These are phyloP conservation scores for Bergia sp. DNA, from an alignment of 92 coral and sea anemone species.

Conservation along the genomic window DNA sequence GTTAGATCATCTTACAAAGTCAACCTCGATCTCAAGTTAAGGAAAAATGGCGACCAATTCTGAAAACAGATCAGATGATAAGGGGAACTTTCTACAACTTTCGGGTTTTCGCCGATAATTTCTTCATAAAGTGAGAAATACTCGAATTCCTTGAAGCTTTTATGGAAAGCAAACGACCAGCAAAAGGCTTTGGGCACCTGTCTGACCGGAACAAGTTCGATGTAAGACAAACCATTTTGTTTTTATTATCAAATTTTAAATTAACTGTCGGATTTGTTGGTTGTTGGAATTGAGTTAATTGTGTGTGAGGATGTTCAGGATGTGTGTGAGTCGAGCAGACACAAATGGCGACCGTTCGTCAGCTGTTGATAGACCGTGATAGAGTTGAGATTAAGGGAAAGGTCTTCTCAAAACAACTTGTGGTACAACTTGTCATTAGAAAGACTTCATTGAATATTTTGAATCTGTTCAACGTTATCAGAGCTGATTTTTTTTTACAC, in stretches of 20 bases:
- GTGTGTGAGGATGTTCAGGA: background rate
- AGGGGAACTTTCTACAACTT: background rate
- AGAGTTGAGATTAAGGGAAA: background rate
- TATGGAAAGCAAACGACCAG: background rate
- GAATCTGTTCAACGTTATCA: background rate
- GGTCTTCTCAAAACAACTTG: background rate
- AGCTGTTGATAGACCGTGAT: background rate
- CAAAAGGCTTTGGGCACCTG: background rate
- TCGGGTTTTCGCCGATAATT: background rate
- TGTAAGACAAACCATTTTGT: background rate
- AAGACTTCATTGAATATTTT: background rate
- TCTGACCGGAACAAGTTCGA: background rate
- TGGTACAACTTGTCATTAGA: background rate
- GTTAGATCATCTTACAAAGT: constrained; percentile 12
- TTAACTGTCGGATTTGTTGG: background rate
- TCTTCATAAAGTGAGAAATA: background rate
- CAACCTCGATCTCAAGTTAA: constrained; percentile 1
- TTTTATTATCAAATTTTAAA: background rate
- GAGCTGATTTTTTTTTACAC: background rate
- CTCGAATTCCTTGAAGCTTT: background rate
- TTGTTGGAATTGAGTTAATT: background rate
- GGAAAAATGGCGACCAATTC: background rate
- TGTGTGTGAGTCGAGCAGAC: background rate
- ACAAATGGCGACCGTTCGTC: background rate
- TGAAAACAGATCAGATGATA: background rate